A percentile compares a stretch with the other conserved stretches of the same genome.
Evolutionary conservation across 2,797 vertebrate species (phyloP).

Genomic region (Siniperca obscura): DNA sequence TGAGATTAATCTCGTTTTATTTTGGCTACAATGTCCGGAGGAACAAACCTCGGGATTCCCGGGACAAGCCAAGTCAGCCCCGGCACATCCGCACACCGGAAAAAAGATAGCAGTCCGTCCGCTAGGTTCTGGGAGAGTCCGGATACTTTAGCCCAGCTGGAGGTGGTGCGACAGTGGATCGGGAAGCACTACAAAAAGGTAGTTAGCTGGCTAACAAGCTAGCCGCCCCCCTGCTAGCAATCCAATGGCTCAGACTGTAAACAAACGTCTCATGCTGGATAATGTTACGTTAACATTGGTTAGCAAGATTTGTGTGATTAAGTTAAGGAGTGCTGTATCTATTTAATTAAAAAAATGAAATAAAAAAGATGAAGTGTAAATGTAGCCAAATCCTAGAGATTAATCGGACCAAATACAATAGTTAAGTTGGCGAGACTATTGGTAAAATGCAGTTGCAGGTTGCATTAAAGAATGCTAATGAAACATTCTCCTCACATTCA

Average conservation of each 20-base stretch:
- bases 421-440: not conserved
- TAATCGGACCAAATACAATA: not conserved
- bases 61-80: slow-evolving; percentile 64
- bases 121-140: slow-evolving; percentile 92
- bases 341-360: not conserved
- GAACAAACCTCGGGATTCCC: slow-evolving; percentile 72
- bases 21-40: slow-evolving; percentile 80
- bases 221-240: slow-evolving; percentile 63
- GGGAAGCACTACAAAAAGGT: slow-evolving; percentile 98
- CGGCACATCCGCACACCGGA: slow-evolving; percentile 76
- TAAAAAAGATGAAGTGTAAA: not conserved
- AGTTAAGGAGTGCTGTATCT: not conserved
- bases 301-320: not conserved
- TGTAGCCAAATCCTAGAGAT: not conserved
- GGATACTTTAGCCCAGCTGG: slow-evolving; percentile 92
- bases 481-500: not conserved
- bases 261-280: slow-evolving; percentile 59
- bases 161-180: slow-evolving; percentile 91
- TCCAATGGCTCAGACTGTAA: slow-evolving; percentile 60
- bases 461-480: not conserved
- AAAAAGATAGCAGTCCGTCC: slow-evolving; percentile 91
- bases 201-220: slow-evolving; percentile 52
- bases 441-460: not conserved
- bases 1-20: slow-evolving; percentile 60
- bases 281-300: slow-evolving; percentile 15